Evolutionary conservation across 2,888 invertebrate species (phyloP), one percentile per base, ranked within the genome.

Genomic region (Molanna angustata): DNA sequence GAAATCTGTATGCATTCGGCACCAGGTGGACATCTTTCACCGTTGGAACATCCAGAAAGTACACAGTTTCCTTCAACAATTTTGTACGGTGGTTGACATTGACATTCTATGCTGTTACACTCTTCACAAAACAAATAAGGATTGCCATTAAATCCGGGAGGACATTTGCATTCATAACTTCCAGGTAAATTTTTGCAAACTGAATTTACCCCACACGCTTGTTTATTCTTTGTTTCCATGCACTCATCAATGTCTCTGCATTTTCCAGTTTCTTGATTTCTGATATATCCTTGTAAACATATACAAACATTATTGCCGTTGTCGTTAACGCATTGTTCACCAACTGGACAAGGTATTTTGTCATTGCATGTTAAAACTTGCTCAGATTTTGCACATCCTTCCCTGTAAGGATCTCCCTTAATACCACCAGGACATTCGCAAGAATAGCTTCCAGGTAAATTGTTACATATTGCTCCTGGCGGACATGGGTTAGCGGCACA

Each of bases 131-230:
- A 78, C 13, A 86, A 82, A 66, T 92, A 94, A 1, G 94, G 93
- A 71, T 94, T 94, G 39, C 94, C 94, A 65, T 88, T 90, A 66
- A 88, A 93, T 22, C 91, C 92, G 20, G 84, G 77, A 0, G 93
- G 89, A 64, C 94, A 95, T 64, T 90, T 89, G 63, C 94, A 95
- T 70, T 93, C 93, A 66, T 94, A 95, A 66, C 92, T 92, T 41
- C 94, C 94, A 0, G 94, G 94, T 45, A 94, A 73, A 72, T 95
- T 95, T 68, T 91, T 93, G 65, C 94, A 95, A 52, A 93, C 82
- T 0, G 94, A 92, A 69, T 93, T 92, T 18, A 90, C 71, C 0
- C 94, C 94, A 69, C 94, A 94, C 14, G 90, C 86, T 2, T 87
- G 83, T 61, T 88, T 88, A 50, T 85, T 86, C 49, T 82, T 72